Percentiles rank a stretch among this genome's conserved stretches.
These are phyloP conservation scores for Drosophila quadrilineata DNA, from an alignment of 1,140 invertebrate genomes.

Conservation along the genomic window DNA sequence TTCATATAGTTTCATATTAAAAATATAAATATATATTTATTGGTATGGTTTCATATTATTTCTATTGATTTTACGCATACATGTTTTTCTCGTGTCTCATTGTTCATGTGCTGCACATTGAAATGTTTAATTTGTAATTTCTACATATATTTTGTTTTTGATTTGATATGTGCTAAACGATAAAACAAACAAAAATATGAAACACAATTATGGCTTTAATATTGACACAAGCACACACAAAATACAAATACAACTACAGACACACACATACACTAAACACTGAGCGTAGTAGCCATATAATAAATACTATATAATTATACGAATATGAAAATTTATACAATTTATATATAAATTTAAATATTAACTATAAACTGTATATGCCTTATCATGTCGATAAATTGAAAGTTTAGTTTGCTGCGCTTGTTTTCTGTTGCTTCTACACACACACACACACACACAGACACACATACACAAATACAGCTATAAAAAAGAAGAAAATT, in stretches of 20 bases:
- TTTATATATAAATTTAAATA: constrained; percentile 49
- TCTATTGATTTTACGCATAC: too few species aligned
- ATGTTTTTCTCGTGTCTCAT: too few species aligned
- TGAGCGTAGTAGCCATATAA: constrained; percentile 40
- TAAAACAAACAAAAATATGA: constrained; percentile 35
- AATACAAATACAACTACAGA: constrained; percentile 21
- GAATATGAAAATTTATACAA: constrained; percentile 42
- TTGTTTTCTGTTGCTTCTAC: constrained; percentile 62
- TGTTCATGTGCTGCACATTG: too few species aligned
- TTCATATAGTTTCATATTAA: too few species aligned
- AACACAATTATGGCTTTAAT: constrained; percentile 35
- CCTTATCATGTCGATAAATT: constrained; percentile 49
- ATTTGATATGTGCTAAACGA: constrained; percentile 57
- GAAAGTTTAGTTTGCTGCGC: constrained; percentile 57
- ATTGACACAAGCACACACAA: constrained; percentile 46
- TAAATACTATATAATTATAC: constrained; percentile 53
- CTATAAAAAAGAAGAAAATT: constrained; percentile 14
- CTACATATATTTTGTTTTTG: too few species aligned
- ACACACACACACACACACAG: constrained; percentile 23
- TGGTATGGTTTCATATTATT: too few species aligned
- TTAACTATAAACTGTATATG: too few species aligned
- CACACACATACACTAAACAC: constrained; percentile 35
- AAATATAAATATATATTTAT: too few species aligned
- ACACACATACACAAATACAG: constrained; percentile 6
- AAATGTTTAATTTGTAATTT: constrained; percentile 12